Evolutionary conservation across 2,888 invertebrate genomes (phyloP), one percentile per base, ranked within the genome.

Genomic region (Clepsis dumicolana): DNA sequence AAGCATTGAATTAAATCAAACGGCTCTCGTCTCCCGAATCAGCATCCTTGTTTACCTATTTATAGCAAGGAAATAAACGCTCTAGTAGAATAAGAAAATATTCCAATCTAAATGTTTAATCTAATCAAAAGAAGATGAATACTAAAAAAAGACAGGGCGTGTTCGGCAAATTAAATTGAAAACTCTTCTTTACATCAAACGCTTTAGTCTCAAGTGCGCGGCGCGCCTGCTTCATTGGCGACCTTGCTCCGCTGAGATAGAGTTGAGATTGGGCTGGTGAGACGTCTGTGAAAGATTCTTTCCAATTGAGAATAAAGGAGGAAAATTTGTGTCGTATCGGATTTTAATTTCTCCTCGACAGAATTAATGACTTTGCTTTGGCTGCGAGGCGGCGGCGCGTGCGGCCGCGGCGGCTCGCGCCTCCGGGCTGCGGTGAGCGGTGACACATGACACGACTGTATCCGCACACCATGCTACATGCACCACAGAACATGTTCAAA

Each of bases 281-380:
- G 10, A 1, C 0, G 21, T 16, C 10, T 57, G 64, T 67, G 73
- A 82, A 80, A 74, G 77, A 77, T 77, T 74, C 3, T 77, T 79
- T 77, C 70, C 70, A 74, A 75, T 72, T 76, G 73, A 71, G 69
- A 75, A 66, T 78, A 77, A 77, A 80, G 78, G 74, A 78, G 83
- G 88, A 85, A 89, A 90, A 89, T 91, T 91, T 90, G 90, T 90
- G 90, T 91, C 89, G 92, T 92, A 92, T 93, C 89, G 90, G 90
- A 88, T 91, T 93, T 93, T 91, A 91, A 92, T 92, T 92, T 91
- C 91, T 91, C 81, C 81, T 85, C 77, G 79, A 81, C 80, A 84
- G 88, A 91, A 92, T 91, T 91, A 92, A 93, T 89, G 92, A 90
- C 84, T 88, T 88, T 84, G 88, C 87, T 85, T 89, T 84, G 82